Evolutionary conservation across 2,888 invertebrate genomes (phyloP), one percentile per base, ranked within the genome.

Genomic region (Blastobasis adustella): DNA sequence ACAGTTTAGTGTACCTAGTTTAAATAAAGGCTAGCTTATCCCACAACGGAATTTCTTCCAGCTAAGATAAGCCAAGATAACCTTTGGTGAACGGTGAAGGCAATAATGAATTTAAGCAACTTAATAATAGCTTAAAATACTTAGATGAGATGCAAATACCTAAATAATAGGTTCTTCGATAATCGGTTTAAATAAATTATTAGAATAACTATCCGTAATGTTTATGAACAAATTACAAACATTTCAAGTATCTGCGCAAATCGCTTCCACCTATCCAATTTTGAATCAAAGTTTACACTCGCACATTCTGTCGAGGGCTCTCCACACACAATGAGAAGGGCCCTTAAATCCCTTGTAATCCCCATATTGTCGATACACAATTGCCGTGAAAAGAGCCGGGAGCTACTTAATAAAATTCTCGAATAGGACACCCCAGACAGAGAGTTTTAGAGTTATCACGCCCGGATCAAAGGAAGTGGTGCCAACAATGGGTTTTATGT

Each of bases 311-410:
- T 59, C 37, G 50, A 57, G 59, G 58, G 62, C 66, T 54, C 68
- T 68, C 61, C 60, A 67, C 45, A 59, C 56, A 76, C 72, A 78
- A 79, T 69, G 55, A 53, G 58, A 71, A 72, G 71, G 76, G 71
- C 57, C 62, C 71, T 61, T 80, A 81, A 82, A 77, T 79, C 73
- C 65, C 53, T 55, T 67, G 67, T 81, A 81, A 82, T 79, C 83
- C 79, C 58, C 58, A 71, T 73, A 81, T 82, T 82, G 81, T 81
- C 60, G 65, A 66, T 60, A 73, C 76, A 82, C 83, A 83, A 83
- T 82, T 82, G 83, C 79, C 81, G 81, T 81, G 82, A 82, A 82
- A 81, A 82, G 81, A 77, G 23, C 23, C 23, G 23, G 23, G 23
- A 23, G 80, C 79, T 79, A 80, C 80, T 73, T 69, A 71, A 65